These are phyloP conservation scores for Eurypyga helias DNA, from an alignment of 2,113 vertebrate genomes.

Conservation along the genomic window DNA sequence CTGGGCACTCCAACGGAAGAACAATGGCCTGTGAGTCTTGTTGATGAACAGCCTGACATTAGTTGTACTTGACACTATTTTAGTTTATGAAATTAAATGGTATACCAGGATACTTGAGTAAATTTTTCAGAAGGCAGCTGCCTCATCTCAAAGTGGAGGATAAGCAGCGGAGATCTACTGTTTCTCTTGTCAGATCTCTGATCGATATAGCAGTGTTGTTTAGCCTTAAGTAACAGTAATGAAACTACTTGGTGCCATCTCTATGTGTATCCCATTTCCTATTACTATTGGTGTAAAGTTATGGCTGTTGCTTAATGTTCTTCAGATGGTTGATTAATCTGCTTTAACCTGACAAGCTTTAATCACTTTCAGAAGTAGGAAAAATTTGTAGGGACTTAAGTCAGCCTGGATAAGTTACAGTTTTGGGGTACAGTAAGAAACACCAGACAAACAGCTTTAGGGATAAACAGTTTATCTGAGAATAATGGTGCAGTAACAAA, in stretches of 20 bases:
- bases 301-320: background rate
- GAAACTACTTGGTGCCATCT: background rate
- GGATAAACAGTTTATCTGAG: background rate
- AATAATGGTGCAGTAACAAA: background rate
- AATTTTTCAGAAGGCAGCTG: background rate
- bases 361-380: background rate
- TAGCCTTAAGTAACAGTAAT: background rate
- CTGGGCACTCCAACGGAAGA: constrained; percentile 95
- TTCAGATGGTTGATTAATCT: background rate
- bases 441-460: background rate
- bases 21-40: constrained; percentile 89
- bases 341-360: background rate
- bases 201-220: background rate
- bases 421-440: background rate
- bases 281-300: background rate
- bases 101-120: background rate
- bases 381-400: background rate
- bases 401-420: background rate
- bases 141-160: background rate
- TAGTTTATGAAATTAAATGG: background rate
- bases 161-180: background rate
- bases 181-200: background rate
- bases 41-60: background rate
- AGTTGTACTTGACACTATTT: background rate
- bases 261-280: background rate